phyloP scores from a whole-genome alignment of 2,113 vertebrate species.

The Porphyrio hochstetteri region DNA sequence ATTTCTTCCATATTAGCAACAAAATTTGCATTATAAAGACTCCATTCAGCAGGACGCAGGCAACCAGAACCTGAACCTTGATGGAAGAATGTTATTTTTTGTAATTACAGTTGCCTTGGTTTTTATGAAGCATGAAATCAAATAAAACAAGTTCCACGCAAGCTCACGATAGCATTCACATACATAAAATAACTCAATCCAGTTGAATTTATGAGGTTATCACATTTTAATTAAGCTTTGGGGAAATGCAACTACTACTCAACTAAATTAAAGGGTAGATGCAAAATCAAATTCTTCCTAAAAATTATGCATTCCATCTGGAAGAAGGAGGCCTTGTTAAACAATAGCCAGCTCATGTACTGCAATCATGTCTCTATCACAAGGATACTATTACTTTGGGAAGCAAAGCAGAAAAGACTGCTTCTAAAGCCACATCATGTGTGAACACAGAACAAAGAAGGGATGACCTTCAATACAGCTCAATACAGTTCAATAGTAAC shows the following conservation, averaged over 20 bases:
- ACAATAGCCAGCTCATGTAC: background rate
- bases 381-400: background rate
- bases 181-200: background rate
- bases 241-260: background rate
- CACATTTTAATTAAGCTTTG: background rate
- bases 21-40: background rate
- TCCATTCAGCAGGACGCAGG: background rate
- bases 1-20: background rate
- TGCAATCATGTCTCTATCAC: background rate
- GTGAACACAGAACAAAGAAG: background rate
- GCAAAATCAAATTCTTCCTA: background rate
- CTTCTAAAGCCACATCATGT: background rate
- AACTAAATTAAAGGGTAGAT: constrained; percentile 19
- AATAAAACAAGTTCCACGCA: background rate
- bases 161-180: background rate
- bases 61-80: background rate
- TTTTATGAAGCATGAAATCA: background rate
- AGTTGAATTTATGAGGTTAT: background rate
- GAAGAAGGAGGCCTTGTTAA: constrained; percentile 34
- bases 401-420: background rate
- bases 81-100: background rate
- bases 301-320: background rate
- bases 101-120: background rate
- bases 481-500: background rate
- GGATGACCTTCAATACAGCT: background rate